Evolutionary conservation across 1,140 invertebrate genomes (phyloP).

Genomic region (Heliconius hermathena): DNA sequence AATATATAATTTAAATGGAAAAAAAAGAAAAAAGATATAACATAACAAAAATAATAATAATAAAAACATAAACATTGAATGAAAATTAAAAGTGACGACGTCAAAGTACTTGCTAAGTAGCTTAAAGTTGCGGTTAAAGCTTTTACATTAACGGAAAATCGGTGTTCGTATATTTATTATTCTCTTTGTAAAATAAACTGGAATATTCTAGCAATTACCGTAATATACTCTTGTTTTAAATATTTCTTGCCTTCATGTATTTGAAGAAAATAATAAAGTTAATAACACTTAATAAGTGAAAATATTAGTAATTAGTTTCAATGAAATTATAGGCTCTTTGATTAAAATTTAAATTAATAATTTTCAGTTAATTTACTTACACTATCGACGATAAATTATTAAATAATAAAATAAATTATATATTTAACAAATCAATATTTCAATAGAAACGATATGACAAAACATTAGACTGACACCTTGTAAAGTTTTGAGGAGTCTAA

Average conservation of each 20-base stretch:
- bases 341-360: no score
- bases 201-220: neutral
- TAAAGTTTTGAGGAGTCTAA: slow-evolving; percentile 53
- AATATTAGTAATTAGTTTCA: neutral
- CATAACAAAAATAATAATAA: slow-evolving; percentile 20
- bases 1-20: neutral
- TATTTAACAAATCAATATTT: neutral
- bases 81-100: slow-evolving; percentile 20
- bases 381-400: no score
- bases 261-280: neutral
- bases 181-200: slow-evolving; percentile 22
- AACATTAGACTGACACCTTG: neutral
- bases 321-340: neutral
- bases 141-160: slow-evolving; percentile 40
- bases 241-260: neutral
- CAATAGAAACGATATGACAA: neutral
- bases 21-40: slow-evolving; percentile 14
- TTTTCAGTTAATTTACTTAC: no score
- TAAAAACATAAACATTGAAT: neutral
- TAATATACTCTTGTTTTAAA: neutral
- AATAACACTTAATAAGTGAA: neutral
- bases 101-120: slow-evolving; percentile 27
- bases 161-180: slow-evolving; percentile 26
- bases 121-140: slow-evolving; percentile 36
- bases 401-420: neutral